Evolutionary conservation across 2,113 vertebrate species (phyloP).

Genomic region (Reinhardtius hippoglossoides): DNA sequence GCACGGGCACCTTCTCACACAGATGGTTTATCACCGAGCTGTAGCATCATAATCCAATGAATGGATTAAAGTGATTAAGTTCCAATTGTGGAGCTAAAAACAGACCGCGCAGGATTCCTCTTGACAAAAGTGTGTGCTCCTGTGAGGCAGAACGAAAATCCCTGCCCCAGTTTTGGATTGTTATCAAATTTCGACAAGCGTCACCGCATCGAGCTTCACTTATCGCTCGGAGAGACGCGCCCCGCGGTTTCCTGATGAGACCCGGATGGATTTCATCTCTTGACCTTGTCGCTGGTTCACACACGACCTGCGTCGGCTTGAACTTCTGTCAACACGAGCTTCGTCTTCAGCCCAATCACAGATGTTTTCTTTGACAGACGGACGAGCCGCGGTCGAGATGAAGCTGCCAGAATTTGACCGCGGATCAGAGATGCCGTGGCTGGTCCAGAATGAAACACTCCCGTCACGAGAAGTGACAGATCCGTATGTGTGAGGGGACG

Average conservation of each 20-base stretch:
- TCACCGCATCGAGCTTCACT: conserved; percentile 37
- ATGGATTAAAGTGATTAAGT: conserved; percentile 74
- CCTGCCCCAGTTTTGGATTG: conserved; percentile 60
- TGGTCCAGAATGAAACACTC: conserved; percentile 36
- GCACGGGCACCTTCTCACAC: conserved; percentile 53
- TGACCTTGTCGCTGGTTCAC: conserved; percentile 56
- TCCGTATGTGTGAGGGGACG: conserved; percentile 42
- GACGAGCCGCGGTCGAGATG: conserved; percentile 7
- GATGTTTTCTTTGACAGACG: conserved; percentile 43
- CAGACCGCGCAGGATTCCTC: conserved; percentile 65
- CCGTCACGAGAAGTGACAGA: conserved; percentile 66
- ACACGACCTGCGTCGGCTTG: conserved; percentile 43
- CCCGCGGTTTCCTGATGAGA: not conserved
- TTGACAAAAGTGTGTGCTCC: conserved; percentile 63
- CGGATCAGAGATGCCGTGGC: conserved; percentile 17
- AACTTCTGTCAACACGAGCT: conserved; percentile 42
- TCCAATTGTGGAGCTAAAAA: conserved; percentile 75
- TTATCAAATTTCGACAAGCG: conserved; percentile 53
- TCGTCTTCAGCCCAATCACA: conserved; percentile 11
- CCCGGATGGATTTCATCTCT: conserved; percentile 26
- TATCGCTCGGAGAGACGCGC: conserved; percentile 8
- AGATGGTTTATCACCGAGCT: conserved; percentile 62
- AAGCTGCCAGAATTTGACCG: conserved; percentile 38
- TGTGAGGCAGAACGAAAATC: conserved; percentile 57
- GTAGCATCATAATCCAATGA: conserved; percentile 68